Percentiles rank a stretch among this genome's conserved stretches.
These are phyloP conservation scores for Sebastes itinus DNA, from an alignment of 2,797 vertebrate genomes.

Conservation along the genomic window DNA sequence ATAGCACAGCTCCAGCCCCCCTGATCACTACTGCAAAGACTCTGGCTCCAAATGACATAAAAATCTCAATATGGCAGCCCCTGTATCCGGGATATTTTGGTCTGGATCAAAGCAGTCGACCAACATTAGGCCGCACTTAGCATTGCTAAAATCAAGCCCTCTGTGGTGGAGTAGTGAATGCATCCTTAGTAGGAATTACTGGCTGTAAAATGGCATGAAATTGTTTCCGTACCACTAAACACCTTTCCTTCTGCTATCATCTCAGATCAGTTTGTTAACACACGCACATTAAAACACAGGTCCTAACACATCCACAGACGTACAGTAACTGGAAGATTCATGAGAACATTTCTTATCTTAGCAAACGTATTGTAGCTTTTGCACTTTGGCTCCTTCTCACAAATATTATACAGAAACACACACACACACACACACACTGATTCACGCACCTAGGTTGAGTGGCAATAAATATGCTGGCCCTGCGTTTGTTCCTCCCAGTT, in stretches of 20 bases:
- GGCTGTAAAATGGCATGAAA: background rate
- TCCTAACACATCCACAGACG: background rate
- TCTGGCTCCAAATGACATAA: no score
- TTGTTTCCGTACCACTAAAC: background rate
- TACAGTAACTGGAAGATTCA: slow-evolving; percentile 31
- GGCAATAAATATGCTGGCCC: slow-evolving; percentile 70
- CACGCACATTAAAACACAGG: background rate
- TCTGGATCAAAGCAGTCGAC: background rate
- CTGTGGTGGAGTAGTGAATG: background rate
- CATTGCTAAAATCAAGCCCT: background rate
- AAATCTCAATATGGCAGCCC: no score
- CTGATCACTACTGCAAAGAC: no score
- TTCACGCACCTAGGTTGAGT: slow-evolving; percentile 34
- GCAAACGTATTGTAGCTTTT: slow-evolving; percentile 43
- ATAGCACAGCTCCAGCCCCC: no score
- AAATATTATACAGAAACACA: slow-evolving; percentile 13
- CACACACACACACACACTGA: slow-evolving; percentile 9
- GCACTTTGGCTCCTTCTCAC: slow-evolving; percentile 31
- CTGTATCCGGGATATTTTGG: no score
- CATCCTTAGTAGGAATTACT: background rate
- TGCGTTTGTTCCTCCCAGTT: slow-evolving; percentile 59
- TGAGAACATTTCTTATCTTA: slow-evolving; percentile 35
- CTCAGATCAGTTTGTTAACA: slow-evolving; percentile 14
- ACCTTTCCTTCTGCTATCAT: background rate
- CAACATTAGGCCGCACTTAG: no score